phyloP scores from a whole-genome alignment of 2,113 vertebrate genomes.

The Mus pahari region DNA sequence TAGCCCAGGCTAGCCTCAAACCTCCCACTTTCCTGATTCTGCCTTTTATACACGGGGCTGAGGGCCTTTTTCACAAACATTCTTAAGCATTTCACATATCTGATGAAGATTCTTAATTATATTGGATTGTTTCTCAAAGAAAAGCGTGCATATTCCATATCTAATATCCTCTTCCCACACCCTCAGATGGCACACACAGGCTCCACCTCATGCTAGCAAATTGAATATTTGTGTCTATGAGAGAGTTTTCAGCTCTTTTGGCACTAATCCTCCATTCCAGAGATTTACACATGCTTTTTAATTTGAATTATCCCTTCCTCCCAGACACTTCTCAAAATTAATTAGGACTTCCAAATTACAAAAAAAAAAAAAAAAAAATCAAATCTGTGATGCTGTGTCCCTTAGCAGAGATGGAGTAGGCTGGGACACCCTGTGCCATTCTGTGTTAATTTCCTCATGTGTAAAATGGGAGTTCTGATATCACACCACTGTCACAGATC shows the following conservation, averaged over 20 bases:
- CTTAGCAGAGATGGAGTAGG: neutral
- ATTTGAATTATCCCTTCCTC: neutral
- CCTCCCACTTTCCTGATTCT: neutral
- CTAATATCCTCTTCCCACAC: neutral
- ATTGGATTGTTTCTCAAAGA: neutral
- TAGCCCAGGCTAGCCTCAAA: neutral
- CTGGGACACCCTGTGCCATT: neutral
- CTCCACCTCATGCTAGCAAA: neutral
- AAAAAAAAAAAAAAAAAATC: neutral
- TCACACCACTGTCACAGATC: neutral
- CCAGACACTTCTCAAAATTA: slow-evolving; percentile 51
- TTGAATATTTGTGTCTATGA: neutral
- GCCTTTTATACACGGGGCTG: neutral
- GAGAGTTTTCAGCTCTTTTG: neutral
- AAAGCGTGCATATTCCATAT: neutral
- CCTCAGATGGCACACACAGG: neutral
- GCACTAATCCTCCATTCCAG: neutral
- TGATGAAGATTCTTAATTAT: neutral
- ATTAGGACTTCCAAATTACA: neutral
- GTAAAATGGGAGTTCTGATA: neutral
- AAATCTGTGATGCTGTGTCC: neutral
- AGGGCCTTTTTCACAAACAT: neutral
- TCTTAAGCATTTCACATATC: neutral
- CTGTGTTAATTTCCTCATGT: slow-evolving; percentile 8
- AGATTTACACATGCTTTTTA: neutral